Conservation (phyloP, 2,113 vertebrate species). For the Orientallactaga bullata region DNA sequence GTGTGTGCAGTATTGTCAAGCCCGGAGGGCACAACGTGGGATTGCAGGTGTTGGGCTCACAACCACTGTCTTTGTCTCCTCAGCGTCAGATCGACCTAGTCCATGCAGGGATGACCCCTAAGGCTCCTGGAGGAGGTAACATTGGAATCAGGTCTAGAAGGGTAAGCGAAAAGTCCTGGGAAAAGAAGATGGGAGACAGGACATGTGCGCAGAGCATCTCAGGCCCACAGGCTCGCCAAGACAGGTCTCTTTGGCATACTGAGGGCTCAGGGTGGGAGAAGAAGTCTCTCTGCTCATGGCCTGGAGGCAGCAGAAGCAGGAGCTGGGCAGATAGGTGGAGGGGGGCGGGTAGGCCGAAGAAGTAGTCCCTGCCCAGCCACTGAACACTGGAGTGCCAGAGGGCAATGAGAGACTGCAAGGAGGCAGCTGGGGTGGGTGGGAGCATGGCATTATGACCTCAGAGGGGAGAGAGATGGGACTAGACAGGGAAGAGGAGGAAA, state of each 20-base stretch:
- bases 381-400: neutral
- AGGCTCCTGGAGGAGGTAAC: neutral
- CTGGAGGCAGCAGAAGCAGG: neutral
- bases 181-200: neutral
- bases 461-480: neutral
- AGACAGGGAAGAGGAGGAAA: accelerated
- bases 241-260: accelerated
- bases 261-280: neutral
- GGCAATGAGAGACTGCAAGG: neutral
- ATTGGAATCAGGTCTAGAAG: neutral
- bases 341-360: neutral
- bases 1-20: neutral
- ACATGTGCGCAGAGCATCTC: neutral
- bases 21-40: no score
- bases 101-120: neutral
- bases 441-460: neutral
- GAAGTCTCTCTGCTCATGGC: neutral
- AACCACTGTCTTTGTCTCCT: neutral
- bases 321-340: neutral
- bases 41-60: neutral
- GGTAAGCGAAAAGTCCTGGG: neutral
- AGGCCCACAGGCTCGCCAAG: neutral
- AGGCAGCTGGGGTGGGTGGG: neutral
- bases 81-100: neutral
- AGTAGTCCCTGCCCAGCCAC: no score